Base-by-base conservation (phyloP, 2,888 invertebrate species). In the Parapristionchus giblindavisi region DNA sequence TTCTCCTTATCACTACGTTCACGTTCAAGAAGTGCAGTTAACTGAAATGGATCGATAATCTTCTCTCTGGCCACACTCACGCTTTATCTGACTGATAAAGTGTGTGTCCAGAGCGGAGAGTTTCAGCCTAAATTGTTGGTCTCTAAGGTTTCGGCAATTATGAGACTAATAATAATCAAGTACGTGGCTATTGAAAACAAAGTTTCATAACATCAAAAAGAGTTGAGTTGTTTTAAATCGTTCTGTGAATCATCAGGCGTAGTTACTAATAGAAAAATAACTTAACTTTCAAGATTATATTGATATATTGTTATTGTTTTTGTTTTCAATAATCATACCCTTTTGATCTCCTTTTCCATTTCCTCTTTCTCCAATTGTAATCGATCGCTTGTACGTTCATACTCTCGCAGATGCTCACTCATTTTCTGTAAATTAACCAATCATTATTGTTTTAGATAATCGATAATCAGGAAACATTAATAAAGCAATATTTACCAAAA, bases 341-440 rank as follows among this genome's bases (percentile, higher is more conserved):
- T 76, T 34, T 77, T 60, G 61, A 82, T 71, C 60, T 84, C 80
- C 48, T 63, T 66, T 40, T 80, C 79, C 77, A 84, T 70, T 48
- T 80, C 82, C 6, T 76, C 66, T 48, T 82, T 84, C 51, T 82
- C 84, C 77, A 81, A 79, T 58, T 83, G 81, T 27, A 84, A 66
- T 40, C 80, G 75, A 61, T 86, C 83, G 24, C 83, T 72, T 43
- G 76, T 78, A 56, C 84, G 76, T 34, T 84, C 84, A 68, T 85
- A 85, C 27, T 85, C 84, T 14, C 81, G 78, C n/a, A 84, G 76
- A 32, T 78, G 74, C 36, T 81, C 80, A 51, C 78, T 82, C 81
- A 83, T 80, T 78, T 79, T 80, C 81, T 84, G 78, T 40, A 84
- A 77, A 27, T 1, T 3, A 14, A 24, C n/a, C 3, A 14, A 61